phyloP scores from a whole-genome alignment of 2,113 vertebrate genomes.

The Heliornis fulica region DNA sequence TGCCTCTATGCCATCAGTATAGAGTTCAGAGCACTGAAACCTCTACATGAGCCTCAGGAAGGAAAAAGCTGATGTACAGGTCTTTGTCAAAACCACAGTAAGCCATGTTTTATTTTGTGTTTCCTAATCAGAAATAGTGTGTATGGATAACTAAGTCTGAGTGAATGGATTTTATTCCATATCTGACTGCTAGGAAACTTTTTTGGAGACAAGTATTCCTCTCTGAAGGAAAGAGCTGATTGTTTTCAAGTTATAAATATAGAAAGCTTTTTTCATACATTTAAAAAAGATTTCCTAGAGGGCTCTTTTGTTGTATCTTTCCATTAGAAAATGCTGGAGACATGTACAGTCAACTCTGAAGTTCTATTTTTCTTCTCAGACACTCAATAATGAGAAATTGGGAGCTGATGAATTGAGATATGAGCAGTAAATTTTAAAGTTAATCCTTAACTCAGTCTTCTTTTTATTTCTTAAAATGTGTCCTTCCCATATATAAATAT shows the following conservation, averaged over 20 bases:
- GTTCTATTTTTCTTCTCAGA: slow-evolving; percentile 31
- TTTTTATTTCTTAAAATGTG: slow-evolving; percentile 17
- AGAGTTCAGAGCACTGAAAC: neutral
- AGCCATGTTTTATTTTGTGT: neutral
- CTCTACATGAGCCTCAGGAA: neutral
- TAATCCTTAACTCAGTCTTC: slow-evolving; percentile 23
- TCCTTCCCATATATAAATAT: neutral
- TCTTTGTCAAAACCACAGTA: neutral
- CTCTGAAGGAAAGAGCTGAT: neutral
- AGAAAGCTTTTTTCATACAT: slow-evolving; percentile 3
- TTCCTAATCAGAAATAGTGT: neutral
- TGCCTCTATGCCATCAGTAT: neutral
- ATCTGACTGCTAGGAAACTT: neutral
- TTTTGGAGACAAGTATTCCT: neutral
- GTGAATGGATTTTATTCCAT: neutral
- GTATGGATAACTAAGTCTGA: neutral
- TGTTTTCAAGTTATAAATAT: slow-evolving; percentile 34
- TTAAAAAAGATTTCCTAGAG: slow-evolving; percentile 10
- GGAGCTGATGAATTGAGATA: slow-evolving; percentile 35
- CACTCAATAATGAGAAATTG: slow-evolving; percentile 19
- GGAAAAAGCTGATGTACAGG: neutral
- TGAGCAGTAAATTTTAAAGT: neutral
- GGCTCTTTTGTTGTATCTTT: slow-evolving; percentile 17
- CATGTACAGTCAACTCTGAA: slow-evolving; percentile 1
- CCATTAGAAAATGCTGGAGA: slow-evolving; percentile 3